Evolutionary conservation across 2,113 vertebrate genomes (phyloP).

Genomic region (Illadopsis cleaveri): DNA sequence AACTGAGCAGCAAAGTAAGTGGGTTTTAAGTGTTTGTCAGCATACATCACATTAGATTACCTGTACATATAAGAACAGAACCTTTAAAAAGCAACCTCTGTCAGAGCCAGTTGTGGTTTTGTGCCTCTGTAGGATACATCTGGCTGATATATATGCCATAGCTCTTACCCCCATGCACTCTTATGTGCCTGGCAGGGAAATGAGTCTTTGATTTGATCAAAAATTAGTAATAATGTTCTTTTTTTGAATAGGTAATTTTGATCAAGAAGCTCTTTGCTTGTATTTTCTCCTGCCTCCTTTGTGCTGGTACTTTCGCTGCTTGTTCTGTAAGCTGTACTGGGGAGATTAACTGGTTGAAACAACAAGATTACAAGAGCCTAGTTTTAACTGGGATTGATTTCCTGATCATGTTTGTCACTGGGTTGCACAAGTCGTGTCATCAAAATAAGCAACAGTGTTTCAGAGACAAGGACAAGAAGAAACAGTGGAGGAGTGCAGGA

Average conservation of each 20-base stretch:
- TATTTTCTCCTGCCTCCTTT: not conserved
- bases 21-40: not conserved
- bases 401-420: not conserved
- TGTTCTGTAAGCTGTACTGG: not conserved
- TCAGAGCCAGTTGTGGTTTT: not conserved
- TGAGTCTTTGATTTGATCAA: not conserved
- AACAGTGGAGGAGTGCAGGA: not conserved
- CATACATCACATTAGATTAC: not conserved
- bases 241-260: not conserved
- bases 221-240: not conserved
- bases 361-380: not conserved
- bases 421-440: not conserved
- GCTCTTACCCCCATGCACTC: rapidly evolving
- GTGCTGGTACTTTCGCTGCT: not conserved
- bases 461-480: not conserved
- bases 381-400: not conserved
- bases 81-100: not conserved
- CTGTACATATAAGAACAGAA: not conserved
- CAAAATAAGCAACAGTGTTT: not conserved
- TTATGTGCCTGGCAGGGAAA: not conserved
- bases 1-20: not conserved
- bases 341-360: not conserved
- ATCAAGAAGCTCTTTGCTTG: not conserved
- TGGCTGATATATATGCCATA: not conserved
- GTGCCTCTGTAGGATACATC: not conserved